Percentiles rank a stretch among this genome's conserved stretches.
These are phyloP conservation scores for Lasaia peninsularis DNA, from an alignment of 1,140 invertebrate genomes.

Conservation along the genomic window DNA sequence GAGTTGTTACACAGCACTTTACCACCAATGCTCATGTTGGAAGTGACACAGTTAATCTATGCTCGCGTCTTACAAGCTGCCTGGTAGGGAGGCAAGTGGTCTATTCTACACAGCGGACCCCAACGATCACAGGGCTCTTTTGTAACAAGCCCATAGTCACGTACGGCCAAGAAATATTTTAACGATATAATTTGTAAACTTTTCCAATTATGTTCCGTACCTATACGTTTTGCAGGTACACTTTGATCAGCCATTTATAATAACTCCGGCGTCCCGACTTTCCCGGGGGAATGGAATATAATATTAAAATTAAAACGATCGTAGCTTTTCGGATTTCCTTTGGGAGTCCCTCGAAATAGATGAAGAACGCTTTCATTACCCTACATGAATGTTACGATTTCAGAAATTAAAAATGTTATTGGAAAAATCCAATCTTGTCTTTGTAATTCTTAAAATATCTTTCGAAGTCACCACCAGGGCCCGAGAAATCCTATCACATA, in stretches of 20 bases:
- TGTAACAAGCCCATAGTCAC: background rate
- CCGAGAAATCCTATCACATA: too few species aligned
- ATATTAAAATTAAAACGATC: conserved; percentile 11
- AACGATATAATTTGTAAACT: background rate
- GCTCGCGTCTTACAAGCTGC: too few species aligned
- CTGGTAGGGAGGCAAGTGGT: too few species aligned
- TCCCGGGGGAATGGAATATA: background rate
- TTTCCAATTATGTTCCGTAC: background rate
- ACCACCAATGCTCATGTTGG: too few species aligned
- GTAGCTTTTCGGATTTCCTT: conserved; percentile 7
- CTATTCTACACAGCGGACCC: too few species aligned
- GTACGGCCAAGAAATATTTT: background rate
- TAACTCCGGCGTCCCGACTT: background rate
- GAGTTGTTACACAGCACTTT: too few species aligned
- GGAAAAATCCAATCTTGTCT: too few species aligned
- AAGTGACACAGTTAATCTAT: too few species aligned
- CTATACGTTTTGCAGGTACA: background rate
- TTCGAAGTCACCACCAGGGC: too few species aligned
- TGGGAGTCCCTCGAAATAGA: background rate
- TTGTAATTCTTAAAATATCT: too few species aligned
- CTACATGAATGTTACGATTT: background rate
- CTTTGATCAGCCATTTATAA: conserved; percentile 9
- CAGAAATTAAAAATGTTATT: background rate
- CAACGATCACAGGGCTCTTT: background rate
- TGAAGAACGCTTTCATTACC: conserved; percentile 2